Conservation (phyloP, 2,113 vertebrate genomes). For the Macroglossus sobrinus region DNA sequence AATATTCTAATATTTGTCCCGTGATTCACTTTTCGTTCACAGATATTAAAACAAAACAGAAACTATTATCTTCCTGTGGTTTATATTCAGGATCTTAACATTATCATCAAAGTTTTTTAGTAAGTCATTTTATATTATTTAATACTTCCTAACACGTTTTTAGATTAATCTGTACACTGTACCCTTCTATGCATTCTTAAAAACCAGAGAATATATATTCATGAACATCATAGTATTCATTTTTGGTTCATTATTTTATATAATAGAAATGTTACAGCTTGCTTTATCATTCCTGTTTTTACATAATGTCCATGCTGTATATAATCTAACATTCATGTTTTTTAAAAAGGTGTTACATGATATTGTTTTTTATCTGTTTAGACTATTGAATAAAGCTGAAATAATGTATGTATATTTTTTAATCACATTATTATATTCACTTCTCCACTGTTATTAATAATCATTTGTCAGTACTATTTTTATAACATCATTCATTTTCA, state of each 20-base stretch:
- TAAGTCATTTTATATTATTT: neutral
- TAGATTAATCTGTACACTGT: neutral
- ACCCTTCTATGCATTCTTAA: neutral
- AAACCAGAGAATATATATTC: neutral
- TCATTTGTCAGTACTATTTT: neutral
- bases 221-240: neutral
- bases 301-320: neutral
- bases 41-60: neutral
- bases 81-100: neutral
- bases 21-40: neutral
- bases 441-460: neutral
- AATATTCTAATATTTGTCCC: neutral
- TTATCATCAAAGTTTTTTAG: neutral
- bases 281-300: neutral
- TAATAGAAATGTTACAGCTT: neutral
- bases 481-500: neutral
- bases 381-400: neutral
- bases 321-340: neutral
- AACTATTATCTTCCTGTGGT: neutral
- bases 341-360: neutral
- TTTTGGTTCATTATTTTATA: neutral
- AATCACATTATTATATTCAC: neutral
- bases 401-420: neutral
- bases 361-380: neutral
- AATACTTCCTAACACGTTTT: neutral